phyloP scores from a whole-genome alignment of 2,797 vertebrate species.

The Gila robusta region DNA sequence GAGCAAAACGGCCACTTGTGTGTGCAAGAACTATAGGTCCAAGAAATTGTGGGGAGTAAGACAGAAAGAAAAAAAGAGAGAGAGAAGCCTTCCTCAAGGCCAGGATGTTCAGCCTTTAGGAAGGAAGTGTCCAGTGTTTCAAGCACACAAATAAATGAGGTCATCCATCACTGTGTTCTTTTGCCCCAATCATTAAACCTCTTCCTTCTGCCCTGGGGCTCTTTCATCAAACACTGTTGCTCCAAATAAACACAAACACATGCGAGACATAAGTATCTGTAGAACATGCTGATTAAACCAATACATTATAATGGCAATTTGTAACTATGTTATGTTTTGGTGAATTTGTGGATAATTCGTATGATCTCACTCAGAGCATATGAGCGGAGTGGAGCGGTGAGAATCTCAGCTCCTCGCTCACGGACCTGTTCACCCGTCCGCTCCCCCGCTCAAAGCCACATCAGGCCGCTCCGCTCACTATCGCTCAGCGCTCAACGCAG shows the following conservation, averaged over 20 bases:
- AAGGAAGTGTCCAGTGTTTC: conserved; percentile 63
- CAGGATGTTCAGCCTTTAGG: conserved; percentile 66
- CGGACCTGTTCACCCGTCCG: no score
- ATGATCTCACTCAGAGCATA: neutral
- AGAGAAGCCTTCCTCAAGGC: conserved; percentile 35
- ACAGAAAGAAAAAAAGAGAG: conserved; percentile 2
- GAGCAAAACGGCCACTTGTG: neutral
- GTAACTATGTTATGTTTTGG: neutral
- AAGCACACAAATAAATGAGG: conserved; percentile 67
- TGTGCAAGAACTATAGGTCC: conserved; percentile 9
- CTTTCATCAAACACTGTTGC: conserved; percentile 44
- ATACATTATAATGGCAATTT: neutral
- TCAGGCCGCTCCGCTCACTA: no score
- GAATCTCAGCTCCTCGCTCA: no score
- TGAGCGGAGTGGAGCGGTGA: no score
- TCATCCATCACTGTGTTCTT: conserved; percentile 64
- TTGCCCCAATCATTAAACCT: conserved; percentile 5
- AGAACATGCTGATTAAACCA: conserved; percentile 59
- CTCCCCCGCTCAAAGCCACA: no score
- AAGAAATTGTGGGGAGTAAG: conserved; percentile 40
- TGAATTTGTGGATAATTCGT: neutral
- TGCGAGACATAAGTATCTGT: neutral
- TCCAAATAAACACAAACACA: conserved; percentile 52
- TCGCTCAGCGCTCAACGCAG: no score
- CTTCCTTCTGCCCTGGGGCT: conserved; percentile 4